Base-by-base conservation (phyloP, 1,140 invertebrate genomes). In the Manduca sexta region DNA sequence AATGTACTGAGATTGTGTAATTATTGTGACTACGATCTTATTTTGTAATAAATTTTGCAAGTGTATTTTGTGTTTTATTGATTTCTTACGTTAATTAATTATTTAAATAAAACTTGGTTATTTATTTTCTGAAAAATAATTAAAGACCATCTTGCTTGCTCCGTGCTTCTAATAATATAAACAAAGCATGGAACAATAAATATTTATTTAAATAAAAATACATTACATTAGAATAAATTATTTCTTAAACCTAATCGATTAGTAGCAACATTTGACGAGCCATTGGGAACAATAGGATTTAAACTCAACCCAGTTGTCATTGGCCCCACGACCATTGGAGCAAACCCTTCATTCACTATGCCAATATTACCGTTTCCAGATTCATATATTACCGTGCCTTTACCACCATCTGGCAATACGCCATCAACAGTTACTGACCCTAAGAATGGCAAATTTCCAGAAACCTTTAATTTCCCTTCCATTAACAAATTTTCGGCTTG, bases 361-460 rank as follows among this genome's bases (percentile, higher is more conserved):
- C 53, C 56, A 6, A 69, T 45, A 11, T 65, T 49, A 1, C 56
- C 52, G 2, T 38, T 47, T 6, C 61, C 64, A 37, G 53, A 63
- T 31, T 40, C 59, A 35, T 67, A 74, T 3, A 50, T 2, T 8
- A 74, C 68, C 15, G 54, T 35, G 6, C 63, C 61, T 16, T 45
- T 37, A 1, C 68, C 71, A 5, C 7, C 33, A 3, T 56, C 46
- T 10, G 65, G 71, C 1, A 74, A 12, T 1, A 56, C 16, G 3
- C 71, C 68, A 16, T 60, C 60, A 0, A 74, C 31, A 2, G 45
- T 51, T 0, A 71, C 63, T 1, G 71, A 56, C 14, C 68, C 59
- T 6, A 62, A 33, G 48, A 74, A 74, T 16, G 71, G 71, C 31
- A 74, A 17, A 2, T 49, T 54, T 3, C 71, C 71, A 3, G 46